These are phyloP conservation scores for Lutjanus argentimaculatus DNA, from an alignment of 2,797 vertebrate genomes.

Conservation along the genomic window DNA sequence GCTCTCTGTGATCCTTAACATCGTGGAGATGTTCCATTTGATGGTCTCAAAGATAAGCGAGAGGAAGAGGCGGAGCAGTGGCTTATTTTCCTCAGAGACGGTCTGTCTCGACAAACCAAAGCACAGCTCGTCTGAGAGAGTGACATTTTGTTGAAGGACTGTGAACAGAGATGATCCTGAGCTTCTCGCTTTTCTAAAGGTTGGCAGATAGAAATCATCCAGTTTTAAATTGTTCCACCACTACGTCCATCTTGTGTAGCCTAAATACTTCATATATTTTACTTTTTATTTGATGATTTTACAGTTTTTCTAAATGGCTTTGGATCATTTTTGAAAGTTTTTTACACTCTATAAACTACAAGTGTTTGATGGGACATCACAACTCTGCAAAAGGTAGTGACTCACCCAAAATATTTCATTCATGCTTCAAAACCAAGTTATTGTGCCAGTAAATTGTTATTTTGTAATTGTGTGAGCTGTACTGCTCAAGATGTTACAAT, in stretches of 20 bases:
- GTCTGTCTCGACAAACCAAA: neutral
- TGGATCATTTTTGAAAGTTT: too few relatives aligned
- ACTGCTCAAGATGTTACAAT: too few relatives aligned
- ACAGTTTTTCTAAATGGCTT: too few relatives aligned
- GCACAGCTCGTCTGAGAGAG: neutral
- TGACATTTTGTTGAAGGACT: constrained; percentile 27
- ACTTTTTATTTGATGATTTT: neutral
- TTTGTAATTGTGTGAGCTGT: too few relatives aligned
- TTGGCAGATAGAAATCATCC: too few relatives aligned
- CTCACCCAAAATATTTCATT: too few relatives aligned
- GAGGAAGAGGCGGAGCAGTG: constrained; percentile 34
- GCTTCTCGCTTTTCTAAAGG: neutral
- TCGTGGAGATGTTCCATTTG: constrained; percentile 91
- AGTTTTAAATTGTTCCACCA: neutral
- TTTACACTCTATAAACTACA: too few relatives aligned
- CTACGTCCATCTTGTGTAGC: neutral
- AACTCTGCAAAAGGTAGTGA: too few relatives aligned
- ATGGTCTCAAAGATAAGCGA: constrained; percentile 60
- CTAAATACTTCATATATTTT: neutral
- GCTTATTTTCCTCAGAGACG: neutral
- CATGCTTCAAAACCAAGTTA: too few relatives aligned
- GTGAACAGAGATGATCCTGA: neutral
- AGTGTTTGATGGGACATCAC: too few relatives aligned
- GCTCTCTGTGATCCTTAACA: constrained; percentile 90
- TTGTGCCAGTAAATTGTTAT: too few relatives aligned